Base-by-base conservation (phyloP, 35 echinoderm and acorn worm species). In the Ptychodera flava region DNA sequence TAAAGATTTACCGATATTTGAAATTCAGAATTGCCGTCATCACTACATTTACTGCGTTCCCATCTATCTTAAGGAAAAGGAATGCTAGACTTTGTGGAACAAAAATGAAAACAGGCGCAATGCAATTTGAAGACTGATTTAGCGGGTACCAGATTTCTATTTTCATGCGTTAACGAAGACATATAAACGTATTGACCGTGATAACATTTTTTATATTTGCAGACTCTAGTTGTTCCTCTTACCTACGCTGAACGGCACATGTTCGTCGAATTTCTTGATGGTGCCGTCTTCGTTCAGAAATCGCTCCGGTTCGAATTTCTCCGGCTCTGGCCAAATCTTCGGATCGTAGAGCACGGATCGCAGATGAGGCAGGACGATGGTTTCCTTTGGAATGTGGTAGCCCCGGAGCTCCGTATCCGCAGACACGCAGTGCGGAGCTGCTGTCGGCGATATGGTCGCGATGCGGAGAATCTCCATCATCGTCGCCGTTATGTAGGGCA, bases 401-500 rank as follows among this genome's bases (percentile, higher is more conserved):
- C 82, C 82, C 30, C 82, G 32, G 30, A 83, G 32, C 28, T 34
- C 37, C 2, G 82, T 83, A 30, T 83, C 82, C 12, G 35, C 35
- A 36, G 82, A 36, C 10, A 36, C 82, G n/a, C 33, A 34, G 37
- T 83, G 82, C 28, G 82, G 82, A 83, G 37, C 82, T 36, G 33
- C 82, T 35, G 37, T 28, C 30, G 82, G 82, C 10, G 82, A 34
- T 36, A 83, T 83, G 6, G 33, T 36, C 2, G 33, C 82, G 28
- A 83, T 83, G 28, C 82, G 82, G 6, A 36, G 35, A 2, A 83
- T 36, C 37, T 83, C 82, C 28, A 36, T 36, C 31, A 83, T 36
- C 31, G 82, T 37, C 1, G 82, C 93, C 80, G 86, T 85, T 28
- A 89, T 97, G 83, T 91, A 97, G 31, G 89, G 91, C 0, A 97